Conservation (phyloP, 2,797 vertebrate genomes). For the Leuciscus waleckii region DNA sequence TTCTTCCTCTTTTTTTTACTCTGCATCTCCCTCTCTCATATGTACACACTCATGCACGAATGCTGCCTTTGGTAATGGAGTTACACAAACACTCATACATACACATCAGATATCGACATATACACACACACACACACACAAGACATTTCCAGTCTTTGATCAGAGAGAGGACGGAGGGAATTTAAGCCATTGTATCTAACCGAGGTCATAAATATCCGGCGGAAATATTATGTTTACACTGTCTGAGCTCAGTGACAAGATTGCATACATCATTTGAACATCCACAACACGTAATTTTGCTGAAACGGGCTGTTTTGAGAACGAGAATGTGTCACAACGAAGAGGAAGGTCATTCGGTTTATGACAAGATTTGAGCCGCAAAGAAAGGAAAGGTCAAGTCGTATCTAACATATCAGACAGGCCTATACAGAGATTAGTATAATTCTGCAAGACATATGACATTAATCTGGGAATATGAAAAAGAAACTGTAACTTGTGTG, state of each 20-base stretch:
- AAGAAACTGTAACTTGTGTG: conserved; percentile 24
- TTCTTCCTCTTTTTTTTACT: conserved; percentile 27
- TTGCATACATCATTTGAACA: conserved; percentile 3
- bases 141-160: conserved; percentile 23
- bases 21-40: conserved; percentile 2
- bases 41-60: conserved; percentile 9
- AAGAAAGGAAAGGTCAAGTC: conserved; percentile 34
- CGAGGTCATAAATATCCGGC: conserved; percentile 17
- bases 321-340: neutral
- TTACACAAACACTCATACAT: conserved; percentile 24
- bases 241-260: neutral
- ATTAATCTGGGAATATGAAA: conserved; percentile 20
- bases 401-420: conserved; percentile 36
- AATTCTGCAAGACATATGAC: conserved; percentile 45
- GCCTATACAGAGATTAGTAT: conserved; percentile 23
- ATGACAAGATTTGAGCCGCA: conserved; percentile 16
- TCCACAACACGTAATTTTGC: conserved; percentile 27
- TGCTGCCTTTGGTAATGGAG: conserved; percentile 38
- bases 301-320: conserved; percentile 28
- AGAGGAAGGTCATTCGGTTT: conserved; percentile 30
- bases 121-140: neutral
- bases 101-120: conserved; percentile 8
- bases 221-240: conserved; percentile 34
- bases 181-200: conserved; percentile 21
- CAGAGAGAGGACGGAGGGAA: conserved; percentile 6